phyloP scores from a whole-genome alignment of 2,797 vertebrate genomes.

The Acipenser transmontanus region DNA sequence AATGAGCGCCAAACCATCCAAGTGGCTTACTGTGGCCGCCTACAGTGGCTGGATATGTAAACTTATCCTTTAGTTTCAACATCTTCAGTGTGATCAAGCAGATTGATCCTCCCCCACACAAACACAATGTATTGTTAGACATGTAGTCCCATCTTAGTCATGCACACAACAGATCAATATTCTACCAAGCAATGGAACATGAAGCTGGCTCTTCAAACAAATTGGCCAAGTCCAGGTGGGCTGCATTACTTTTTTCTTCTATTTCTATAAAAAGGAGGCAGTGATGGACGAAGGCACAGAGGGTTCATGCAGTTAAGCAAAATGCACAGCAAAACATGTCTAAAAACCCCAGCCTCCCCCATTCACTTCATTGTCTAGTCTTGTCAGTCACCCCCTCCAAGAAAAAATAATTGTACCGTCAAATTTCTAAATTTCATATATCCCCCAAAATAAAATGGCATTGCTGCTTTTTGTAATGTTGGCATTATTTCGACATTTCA shows the following conservation, averaged over 20 bases:
- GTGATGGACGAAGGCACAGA: conserved; percentile 70
- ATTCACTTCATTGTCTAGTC: conserved; percentile 56
- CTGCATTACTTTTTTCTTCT: conserved; percentile 36
- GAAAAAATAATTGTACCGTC: conserved; percentile 64
- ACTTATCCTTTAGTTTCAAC: conserved; percentile 47
- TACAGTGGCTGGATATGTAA: conserved; percentile 61
- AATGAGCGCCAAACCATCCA: no score
- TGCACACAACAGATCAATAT: background rate
- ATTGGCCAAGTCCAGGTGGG: conserved; percentile 43
- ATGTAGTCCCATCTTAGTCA: background rate
- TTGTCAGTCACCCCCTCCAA: conserved; percentile 31
- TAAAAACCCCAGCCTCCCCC: conserved; percentile 44
- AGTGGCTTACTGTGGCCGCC: conserved; percentile 60
- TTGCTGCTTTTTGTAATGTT: conserved; percentile 81
- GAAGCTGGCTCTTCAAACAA: conserved; percentile 71
- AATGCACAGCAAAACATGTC: no score
- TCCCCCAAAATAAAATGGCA: conserved; percentile 70
- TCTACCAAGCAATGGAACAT: conserved; percentile 54
- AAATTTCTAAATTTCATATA: conserved; percentile 66
- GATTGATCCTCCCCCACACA: conserved; percentile 28
- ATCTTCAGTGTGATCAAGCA: conserved; percentile 55
- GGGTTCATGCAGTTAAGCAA: conserved; percentile 51
- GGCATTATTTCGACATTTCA: conserved; percentile 73
- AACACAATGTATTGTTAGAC: background rate
- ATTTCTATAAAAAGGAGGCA: conserved; percentile 48